Conservation (phyloP, 2,113 vertebrate genomes). For the Saccopteryx leptura region DNA sequence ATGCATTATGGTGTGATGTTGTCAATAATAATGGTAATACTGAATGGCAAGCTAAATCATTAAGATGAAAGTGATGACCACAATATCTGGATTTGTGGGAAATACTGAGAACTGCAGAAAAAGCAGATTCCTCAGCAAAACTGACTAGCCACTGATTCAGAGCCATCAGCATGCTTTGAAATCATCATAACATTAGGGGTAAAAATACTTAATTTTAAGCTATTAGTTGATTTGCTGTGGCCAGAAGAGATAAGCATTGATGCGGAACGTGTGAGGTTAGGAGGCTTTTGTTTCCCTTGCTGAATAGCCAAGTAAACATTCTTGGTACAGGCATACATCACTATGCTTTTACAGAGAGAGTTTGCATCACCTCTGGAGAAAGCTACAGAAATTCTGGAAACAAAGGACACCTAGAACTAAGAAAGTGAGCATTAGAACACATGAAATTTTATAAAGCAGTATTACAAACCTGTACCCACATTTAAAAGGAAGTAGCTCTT, state of each 20-base stretch:
- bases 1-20: constrained; percentile 98
- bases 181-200: constrained; percentile 99
- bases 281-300: constrained; percentile 95
- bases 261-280: constrained; percentile 91
- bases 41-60: constrained; percentile 98
- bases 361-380: constrained; percentile 98
- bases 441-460: constrained; percentile 33
- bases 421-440: constrained; percentile 49
- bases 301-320: constrained; percentile 98
- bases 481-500: constrained; percentile 1
- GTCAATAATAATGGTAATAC: constrained; percentile 97
- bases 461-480: constrained; percentile 42
- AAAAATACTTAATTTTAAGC: constrained; percentile 97
- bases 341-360: constrained; percentile 97
- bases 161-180: constrained; percentile 98
- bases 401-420: constrained; percentile 95
- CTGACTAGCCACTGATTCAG: constrained; percentile 98
- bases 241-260: constrained; percentile 94
- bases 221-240: constrained; percentile 91
- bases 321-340: constrained; percentile 99
- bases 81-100: constrained; percentile 98
- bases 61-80: constrained; percentile 99
- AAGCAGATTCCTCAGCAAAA: constrained; percentile 98
- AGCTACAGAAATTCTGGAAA: constrained; percentile 98
- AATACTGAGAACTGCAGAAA: constrained; percentile 98